A percentile compares a stretch with the other conserved stretches of the same genome.
Conservation (phyloP, 2,888 invertebrate species). For the Acrobasis suavella region DNA sequence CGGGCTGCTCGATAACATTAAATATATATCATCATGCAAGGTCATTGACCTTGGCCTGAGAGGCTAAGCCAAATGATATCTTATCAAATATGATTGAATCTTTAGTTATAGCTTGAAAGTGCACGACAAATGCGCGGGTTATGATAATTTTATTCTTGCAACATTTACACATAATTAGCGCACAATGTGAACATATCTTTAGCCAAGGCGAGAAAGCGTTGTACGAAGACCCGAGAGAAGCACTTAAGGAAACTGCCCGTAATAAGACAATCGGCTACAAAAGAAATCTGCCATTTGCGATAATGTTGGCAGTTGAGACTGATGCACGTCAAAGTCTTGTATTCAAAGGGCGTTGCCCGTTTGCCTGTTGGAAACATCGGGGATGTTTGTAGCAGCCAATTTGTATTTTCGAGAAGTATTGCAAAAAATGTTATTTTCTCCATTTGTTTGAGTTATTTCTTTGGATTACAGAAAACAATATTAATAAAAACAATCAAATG, state of each 20-base stretch:
- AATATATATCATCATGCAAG: no score
- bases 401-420: not conserved
- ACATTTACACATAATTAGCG: not conserved
- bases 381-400: not conserved
- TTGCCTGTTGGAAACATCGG: not conserved
- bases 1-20: no score
- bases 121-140: no score
- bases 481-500: no score
- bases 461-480: not conserved
- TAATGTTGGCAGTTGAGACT: slow-evolving; percentile 34
- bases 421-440: not conserved
- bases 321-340: slow-evolving; percentile 34
- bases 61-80: no score
- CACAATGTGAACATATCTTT: slow-evolving; percentile 17
- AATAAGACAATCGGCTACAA: slow-evolving; percentile 51
- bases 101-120: no score
- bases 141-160: no score
- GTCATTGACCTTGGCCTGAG: no score
- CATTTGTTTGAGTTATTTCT: not conserved
- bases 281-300: slow-evolving; percentile 42
- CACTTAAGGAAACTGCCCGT: slow-evolving; percentile 52
- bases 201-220: slow-evolving; percentile 35
- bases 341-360: slow-evolving; percentile 11
- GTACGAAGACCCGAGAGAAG: slow-evolving; percentile 36
- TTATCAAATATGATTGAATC: no score